Percentiles rank a stretch among this genome's conserved stretches.
Evolutionary conservation across 1,140 invertebrate genomes (phyloP).

Genomic region (Solenopsis fugax): DNA sequence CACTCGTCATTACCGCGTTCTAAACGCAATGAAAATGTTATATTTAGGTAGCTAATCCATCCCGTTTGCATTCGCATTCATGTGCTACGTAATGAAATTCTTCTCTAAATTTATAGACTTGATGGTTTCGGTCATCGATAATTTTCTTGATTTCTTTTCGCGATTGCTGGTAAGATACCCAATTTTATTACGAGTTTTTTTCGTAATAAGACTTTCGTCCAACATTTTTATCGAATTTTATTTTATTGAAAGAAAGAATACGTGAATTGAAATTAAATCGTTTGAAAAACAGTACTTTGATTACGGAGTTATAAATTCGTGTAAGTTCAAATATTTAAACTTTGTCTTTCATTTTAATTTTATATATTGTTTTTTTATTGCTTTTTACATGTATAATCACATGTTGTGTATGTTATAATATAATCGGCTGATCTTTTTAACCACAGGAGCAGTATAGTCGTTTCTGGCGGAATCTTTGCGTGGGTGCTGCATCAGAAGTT

Average conservation of each 20-base stretch:
- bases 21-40: slow-evolving; percentile 27
- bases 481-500: slow-evolving; percentile 58
- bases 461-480: slow-evolving; percentile 63
- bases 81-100: neutral
- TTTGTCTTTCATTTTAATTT: neutral
- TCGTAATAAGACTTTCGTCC: neutral
- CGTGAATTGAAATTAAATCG: neutral
- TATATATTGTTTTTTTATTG: neutral
- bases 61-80: neutral
- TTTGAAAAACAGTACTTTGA: neutral
- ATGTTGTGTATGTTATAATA: neutral
- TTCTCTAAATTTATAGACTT: neutral
- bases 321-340: neutral
- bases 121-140: neutral
- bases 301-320: neutral
- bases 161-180: neutral
- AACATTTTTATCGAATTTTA: neutral
- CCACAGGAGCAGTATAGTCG: slow-evolving; percentile 64
- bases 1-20: slow-evolving; percentile 12
- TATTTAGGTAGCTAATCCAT: slow-evolving; percentile 7
- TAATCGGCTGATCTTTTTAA: slow-evolving; percentile 40
- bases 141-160: neutral
- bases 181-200: neutral
- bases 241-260: neutral
- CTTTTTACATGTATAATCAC: neutral